Conservation (phyloP, 2,797 vertebrate species). For the Helarctos malayanus region DNA sequence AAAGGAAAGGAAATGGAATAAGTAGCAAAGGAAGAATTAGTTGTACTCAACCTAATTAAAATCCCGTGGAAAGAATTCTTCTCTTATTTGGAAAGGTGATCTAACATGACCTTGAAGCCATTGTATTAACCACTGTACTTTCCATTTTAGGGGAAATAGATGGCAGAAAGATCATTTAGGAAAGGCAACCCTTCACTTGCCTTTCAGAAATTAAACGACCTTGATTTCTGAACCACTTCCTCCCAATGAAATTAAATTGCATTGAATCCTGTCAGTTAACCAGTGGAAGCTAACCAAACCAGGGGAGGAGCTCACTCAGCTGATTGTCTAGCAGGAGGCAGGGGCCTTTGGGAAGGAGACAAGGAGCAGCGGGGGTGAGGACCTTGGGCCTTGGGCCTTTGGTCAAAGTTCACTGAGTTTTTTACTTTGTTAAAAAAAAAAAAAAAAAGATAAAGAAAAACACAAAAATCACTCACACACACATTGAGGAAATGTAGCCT, state of each 20-base stretch:
- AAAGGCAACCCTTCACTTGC: conserved; percentile 63
- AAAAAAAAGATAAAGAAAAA: background rate
- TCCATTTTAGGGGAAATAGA: conserved; percentile 53
- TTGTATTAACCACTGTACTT: conserved; percentile 68
- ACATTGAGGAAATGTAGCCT: background rate
- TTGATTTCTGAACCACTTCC: conserved; percentile 73
- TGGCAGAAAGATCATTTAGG: conserved; percentile 64
- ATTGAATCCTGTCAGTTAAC: conserved; percentile 47
- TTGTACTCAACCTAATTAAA: conserved; percentile 87
- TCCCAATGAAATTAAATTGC: conserved; percentile 67
- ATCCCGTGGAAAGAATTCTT: conserved; percentile 74
- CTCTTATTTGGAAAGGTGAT: conserved; percentile 84
- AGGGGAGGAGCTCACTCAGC: background rate
- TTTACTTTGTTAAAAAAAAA: background rate
- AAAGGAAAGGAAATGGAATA: conserved; percentile 82
- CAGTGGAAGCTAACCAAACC: conserved; percentile 54
- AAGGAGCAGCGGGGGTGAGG: background rate
- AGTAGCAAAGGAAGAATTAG: conserved; percentile 85
- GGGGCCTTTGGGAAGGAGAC: background rate
- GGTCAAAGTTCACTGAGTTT: background rate
- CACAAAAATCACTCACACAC: background rate
- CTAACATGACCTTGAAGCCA: conserved; percentile 83
- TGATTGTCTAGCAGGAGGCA: background rate
- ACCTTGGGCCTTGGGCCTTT: background rate
- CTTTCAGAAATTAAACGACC: conserved; percentile 75